Evolutionary conservation across 2,797 vertebrate genomes (phyloP).

Genomic region (Moxostoma hubbsi): DNA sequence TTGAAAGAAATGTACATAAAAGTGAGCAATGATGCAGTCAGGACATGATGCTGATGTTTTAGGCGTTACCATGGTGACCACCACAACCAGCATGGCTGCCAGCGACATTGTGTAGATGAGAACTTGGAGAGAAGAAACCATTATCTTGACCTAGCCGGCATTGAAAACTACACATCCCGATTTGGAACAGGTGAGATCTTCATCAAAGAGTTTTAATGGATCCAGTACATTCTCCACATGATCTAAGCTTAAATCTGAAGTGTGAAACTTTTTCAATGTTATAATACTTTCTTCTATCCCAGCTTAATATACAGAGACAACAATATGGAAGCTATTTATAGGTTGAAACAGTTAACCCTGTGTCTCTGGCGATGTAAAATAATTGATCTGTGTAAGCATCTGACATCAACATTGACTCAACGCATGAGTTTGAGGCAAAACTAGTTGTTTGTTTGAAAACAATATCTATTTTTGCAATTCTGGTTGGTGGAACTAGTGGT

Average conservation of each 20-base stretch:
- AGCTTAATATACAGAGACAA: too few species aligned
- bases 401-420: too few species aligned
- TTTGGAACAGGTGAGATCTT: conserved; percentile 88
- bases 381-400: too few species aligned
- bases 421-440: too few species aligned
- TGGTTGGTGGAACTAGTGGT: too few species aligned
- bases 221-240: neutral
- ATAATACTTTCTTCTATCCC: too few species aligned
- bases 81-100: conserved; percentile 85
- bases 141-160: conserved; percentile 98
- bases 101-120: conserved; percentile 94
- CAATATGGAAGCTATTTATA: neutral
- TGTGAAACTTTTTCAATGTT: neutral
- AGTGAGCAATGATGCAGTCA: neutral
- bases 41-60: conserved; percentile 14
- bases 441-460: too few species aligned
- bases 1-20: neutral
- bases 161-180: conserved; percentile 98
- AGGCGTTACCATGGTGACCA: conserved; percentile 87
- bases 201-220: neutral
- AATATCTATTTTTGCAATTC: too few species aligned
- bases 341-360: neutral
- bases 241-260: neutral
- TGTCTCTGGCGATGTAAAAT: too few species aligned
- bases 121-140: conserved; percentile 99